Evolutionary conservation across 2,888 invertebrate genomes (phyloP).

Genomic region (Limnephilus rhombicus): DNA sequence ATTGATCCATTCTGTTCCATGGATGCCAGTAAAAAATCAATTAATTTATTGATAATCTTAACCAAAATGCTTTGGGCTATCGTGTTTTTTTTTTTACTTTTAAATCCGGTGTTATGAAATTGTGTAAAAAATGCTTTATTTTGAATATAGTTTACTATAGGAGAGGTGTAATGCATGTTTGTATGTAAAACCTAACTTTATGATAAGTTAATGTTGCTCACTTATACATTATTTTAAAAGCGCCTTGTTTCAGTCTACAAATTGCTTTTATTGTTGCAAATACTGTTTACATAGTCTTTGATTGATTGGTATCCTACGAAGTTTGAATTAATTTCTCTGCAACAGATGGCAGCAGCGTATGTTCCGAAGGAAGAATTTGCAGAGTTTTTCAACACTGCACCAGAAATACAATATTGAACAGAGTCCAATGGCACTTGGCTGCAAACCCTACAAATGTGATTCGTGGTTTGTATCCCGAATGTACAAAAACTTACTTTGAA

Average conservation of each 20-base stretch:
- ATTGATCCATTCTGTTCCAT: not conserved
- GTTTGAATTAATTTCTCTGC: slow-evolving; percentile 35
- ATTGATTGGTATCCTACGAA: not conserved
- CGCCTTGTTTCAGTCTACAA: not conserved
- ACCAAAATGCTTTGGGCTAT: not conserved
- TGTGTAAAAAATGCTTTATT: not conserved
- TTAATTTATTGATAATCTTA: not conserved
- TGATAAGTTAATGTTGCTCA: slow-evolving; percentile 14
- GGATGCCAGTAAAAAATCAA: not conserved
- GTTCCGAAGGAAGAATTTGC: slow-evolving; percentile 35
- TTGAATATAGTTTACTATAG: not conserved
- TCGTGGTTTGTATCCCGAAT: slow-evolving; percentile 19
- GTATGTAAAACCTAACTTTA: slow-evolving; percentile 2
- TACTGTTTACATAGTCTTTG: not conserved
- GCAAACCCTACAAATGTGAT: not conserved
- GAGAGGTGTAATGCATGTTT: not conserved
- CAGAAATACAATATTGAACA: not conserved
- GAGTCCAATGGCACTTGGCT: not conserved
- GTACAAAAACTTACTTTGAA: not conserved
- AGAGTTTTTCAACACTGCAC: slow-evolving; percentile 5
- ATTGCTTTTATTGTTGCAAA: not conserved
- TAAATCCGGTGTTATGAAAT: not conserved
- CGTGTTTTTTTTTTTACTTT: not conserved
- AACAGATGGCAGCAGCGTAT: slow-evolving; percentile 7
- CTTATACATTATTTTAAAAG: slow-evolving; percentile 6